A percentile compares a stretch with the other conserved stretches of the same genome.
Evolutionary conservation across 2,113 vertebrate species (phyloP).

Genomic region (Istiophorus platypterus): DNA sequence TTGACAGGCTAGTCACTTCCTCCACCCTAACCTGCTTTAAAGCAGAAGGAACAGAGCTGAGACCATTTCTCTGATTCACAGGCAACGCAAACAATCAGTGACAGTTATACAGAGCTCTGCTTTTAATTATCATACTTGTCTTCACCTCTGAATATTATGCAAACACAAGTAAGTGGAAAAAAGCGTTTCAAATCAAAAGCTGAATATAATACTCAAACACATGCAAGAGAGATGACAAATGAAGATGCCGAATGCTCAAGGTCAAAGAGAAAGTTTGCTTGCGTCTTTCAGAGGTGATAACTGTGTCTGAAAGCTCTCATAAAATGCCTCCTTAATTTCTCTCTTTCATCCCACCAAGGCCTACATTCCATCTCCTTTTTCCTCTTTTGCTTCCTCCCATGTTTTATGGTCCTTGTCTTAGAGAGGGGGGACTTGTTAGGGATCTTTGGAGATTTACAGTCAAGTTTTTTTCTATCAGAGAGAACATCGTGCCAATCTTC

Average conservation of each 20-base stretch:
- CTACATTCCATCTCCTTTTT: constrained; percentile 56
- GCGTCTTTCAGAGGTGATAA: constrained; percentile 71
- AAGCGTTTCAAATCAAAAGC: background rate
- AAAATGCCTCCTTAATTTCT: constrained; percentile 80
- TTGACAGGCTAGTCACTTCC: constrained; percentile 44
- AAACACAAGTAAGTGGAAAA: constrained; percentile 2
- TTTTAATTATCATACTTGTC: constrained; percentile 40
- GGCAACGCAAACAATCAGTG: background rate
- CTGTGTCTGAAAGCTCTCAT: constrained; percentile 67
- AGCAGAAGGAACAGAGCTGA: constrained; percentile 43
- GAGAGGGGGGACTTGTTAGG: constrained; percentile 76
- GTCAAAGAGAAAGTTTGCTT: constrained; percentile 71
- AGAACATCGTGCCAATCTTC: constrained; percentile 75
- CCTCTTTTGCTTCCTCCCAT: constrained; percentile 58
- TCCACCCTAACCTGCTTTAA: constrained; percentile 20
- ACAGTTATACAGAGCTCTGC: constrained; percentile 12
- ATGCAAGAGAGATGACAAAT: constrained; percentile 7
- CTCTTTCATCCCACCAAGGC: constrained; percentile 76
- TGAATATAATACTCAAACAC: constrained; percentile 13
- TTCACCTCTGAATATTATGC: constrained; percentile 7
- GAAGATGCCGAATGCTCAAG: constrained; percentile 50
- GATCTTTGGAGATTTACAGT: constrained; percentile 82
- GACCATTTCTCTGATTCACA: constrained; percentile 23
- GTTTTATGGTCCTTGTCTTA: constrained; percentile 82
- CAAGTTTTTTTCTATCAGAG: constrained; percentile 72